phyloP scores from a whole-genome alignment of 2,888 invertebrate genomes.

The Microplitis manilae region DNA sequence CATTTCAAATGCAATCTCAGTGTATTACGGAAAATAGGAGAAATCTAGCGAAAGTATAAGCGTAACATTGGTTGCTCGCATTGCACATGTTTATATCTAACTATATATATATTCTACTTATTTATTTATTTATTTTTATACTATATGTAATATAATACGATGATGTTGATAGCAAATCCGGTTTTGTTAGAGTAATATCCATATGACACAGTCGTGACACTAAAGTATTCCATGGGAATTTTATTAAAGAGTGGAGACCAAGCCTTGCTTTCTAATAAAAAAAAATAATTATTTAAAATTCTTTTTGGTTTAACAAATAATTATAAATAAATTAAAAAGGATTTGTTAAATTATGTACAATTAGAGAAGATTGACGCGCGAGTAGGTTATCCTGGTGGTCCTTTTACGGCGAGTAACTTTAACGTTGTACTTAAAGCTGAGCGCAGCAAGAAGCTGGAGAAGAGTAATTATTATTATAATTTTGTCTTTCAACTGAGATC shows the following conservation, averaged over 20 bases:
- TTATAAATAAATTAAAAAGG: neutral
- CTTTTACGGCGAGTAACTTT: constrained; percentile 25
- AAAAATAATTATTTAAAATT: neutral
- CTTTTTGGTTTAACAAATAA: too few relatives aligned
- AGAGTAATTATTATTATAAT: constrained; percentile 59
- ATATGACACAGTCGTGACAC: constrained; percentile 12
- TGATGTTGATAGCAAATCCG: constrained; percentile 30
- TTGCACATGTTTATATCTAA: constrained; percentile 42
- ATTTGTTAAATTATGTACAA: neutral
- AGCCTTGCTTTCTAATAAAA: constrained; percentile 7
- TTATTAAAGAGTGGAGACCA: neutral
- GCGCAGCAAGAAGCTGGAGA: constrained; percentile 51
- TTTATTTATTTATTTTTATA: constrained; percentile 10
- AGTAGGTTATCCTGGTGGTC: constrained; percentile 50
- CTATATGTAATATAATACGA: constrained; percentile 27
- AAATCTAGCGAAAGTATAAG: constrained; percentile 67
- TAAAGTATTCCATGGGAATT: constrained; percentile 1
- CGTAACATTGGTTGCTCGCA: constrained; percentile 52
- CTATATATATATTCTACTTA: constrained; percentile 3
- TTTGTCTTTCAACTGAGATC: constrained; percentile 38
- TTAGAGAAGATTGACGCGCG: neutral
- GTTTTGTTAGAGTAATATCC: constrained; percentile 21
- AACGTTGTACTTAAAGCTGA: constrained; percentile 22
- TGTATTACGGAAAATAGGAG: constrained; percentile 68
- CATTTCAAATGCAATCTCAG: constrained; percentile 67